Evolutionary conservation across 2,888 invertebrate species (phyloP), one percentile per base, ranked within the genome.

Genomic region (Trichogramma evanescens): DNA sequence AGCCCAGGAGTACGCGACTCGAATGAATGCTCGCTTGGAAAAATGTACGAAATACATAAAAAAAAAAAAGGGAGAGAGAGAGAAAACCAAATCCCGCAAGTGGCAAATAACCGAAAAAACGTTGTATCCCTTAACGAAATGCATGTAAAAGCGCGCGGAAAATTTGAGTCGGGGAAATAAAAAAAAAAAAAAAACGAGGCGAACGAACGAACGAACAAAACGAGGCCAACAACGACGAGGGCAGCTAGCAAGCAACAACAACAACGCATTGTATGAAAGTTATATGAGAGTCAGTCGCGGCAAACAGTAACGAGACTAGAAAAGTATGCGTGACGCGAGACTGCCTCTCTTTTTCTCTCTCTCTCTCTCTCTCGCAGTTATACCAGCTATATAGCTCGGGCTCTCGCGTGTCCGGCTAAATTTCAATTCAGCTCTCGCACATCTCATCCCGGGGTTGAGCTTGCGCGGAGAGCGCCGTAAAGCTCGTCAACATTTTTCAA

Each of bases 231-330:
- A n/a, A n/a, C 4, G 49, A 38, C n/a, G 46, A 13, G 51, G 13
- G 52, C 46, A 42, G 5, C 42, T 10, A 58, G 51, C 44, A 50
- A 13, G 50, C 39, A 26, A 43, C 44, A 50, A 56, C 49, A 56
- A 56, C 56, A 56, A n/a, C 26, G 43, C 44, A 39, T 10, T 10
- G 42, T 52, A 52, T 38, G 52, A 46, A 42, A 58, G 26, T 26
- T 26, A 26, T 26, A 26, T 26, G 26, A 26, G 26, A 26, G 26
- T 26, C 26, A 26, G 26, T 26, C 26, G 26, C 26, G 58, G 13
- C 58, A 58, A 58, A 58, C 52, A 52, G 42, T 52, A 58, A 52
- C 58, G 52, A 40, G 58, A 58, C 45, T 58, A 52, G 52, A 52
- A 58, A 58, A 58, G 58, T 58, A 48, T 48, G 52, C 52, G 51